Percentiles rank a stretch among this genome's conserved stretches.
Evolutionary conservation across 2,888 invertebrate species (phyloP).

Genomic region (Lysandra bellargus): DNA sequence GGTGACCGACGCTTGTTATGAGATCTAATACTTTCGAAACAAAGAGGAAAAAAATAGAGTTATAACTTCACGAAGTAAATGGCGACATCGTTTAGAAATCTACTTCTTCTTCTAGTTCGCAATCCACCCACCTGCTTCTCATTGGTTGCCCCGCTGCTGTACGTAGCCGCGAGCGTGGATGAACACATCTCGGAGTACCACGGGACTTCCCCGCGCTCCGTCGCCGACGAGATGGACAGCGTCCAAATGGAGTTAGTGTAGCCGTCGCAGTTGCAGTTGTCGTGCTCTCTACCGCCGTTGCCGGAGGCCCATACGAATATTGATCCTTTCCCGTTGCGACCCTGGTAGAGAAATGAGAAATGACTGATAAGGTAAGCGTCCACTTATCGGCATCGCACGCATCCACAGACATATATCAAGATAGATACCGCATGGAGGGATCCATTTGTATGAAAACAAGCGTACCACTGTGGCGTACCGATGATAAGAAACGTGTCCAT

Average conservation of each 20-base stretch:
- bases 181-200: slow-evolving; percentile 99
- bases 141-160: slow-evolving; percentile 95
- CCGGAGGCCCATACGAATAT: slow-evolving; percentile 99
- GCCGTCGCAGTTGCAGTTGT: slow-evolving; percentile 99
- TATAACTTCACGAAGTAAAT: neutral
- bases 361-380: too few species aligned
- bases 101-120: neutral
- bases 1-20: too few species aligned
- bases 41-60: too few species aligned
- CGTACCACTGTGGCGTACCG: too few species aligned
- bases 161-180: slow-evolving; percentile 98
- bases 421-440: too few species aligned
- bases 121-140: slow-evolving; percentile 85
- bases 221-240: slow-evolving; percentile 96
- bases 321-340: slow-evolving; percentile 95
- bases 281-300: slow-evolving; percentile 97
- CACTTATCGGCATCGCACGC: too few species aligned
- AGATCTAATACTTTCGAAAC: too few species aligned
- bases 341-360: slow-evolving; percentile 75
- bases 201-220: slow-evolving; percentile 93
- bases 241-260: slow-evolving; percentile 99
- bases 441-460: too few species aligned
- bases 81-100: neutral
- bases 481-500: too few species aligned
- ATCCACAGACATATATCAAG: too few species aligned